These are phyloP conservation scores for Idaea dimidiata DNA, from an alignment of 2,888 invertebrate species.

Conservation along the genomic window DNA sequence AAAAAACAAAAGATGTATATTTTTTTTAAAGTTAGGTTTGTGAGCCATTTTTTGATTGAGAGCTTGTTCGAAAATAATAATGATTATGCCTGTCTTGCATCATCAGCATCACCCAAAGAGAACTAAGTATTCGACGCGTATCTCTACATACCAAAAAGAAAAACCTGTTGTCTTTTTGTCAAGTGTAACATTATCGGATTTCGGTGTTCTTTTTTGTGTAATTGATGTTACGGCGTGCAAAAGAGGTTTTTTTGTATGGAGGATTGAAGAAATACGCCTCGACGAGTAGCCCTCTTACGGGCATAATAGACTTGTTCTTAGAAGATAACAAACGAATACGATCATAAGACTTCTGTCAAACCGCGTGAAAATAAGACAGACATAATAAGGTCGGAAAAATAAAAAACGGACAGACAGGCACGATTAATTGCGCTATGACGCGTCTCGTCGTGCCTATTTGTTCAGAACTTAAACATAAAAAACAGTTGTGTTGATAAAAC, in stretches of 20 bases:
- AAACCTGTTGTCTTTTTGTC: too few relatives aligned
- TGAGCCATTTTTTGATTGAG: background rate
- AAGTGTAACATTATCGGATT: too few relatives aligned
- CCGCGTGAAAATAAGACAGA: background rate
- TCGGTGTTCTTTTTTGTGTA: too few relatives aligned
- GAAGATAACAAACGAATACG: too few relatives aligned
- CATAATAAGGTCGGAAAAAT: background rate
- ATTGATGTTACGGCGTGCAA: too few relatives aligned
- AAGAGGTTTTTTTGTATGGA: too few relatives aligned
- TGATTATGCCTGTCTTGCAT: background rate
- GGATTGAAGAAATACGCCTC: too few relatives aligned
- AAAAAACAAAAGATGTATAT: background rate
- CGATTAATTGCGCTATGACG: background rate
- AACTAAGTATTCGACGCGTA: too few relatives aligned
- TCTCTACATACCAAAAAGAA: too few relatives aligned
- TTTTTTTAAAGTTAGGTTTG: background rate
- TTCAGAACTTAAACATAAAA: background rate
- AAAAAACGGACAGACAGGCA: background rate
- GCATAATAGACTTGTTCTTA: too few relatives aligned
- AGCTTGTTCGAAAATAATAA: background rate
- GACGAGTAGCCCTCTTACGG: too few relatives aligned
- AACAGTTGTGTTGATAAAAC: background rate
- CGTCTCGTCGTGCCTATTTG: background rate
- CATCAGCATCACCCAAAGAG: background rate
- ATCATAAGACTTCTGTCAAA: too few relatives aligned